Conservation (phyloP, 1,140 invertebrate species). For the Metaphire vulgaris region DNA sequence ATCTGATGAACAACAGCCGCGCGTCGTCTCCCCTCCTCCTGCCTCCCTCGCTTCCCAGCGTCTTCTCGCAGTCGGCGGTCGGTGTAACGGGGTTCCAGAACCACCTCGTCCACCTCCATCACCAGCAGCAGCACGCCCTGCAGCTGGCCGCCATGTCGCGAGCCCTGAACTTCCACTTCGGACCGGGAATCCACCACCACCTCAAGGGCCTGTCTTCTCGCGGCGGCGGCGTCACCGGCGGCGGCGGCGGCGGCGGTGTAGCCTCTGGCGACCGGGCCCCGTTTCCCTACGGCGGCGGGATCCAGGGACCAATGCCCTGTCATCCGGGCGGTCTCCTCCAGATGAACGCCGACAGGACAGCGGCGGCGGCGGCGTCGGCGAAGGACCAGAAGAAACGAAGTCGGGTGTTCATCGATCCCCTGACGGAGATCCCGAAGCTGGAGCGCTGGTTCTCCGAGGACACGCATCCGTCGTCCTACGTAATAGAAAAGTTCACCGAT, state of each 20-base stretch:
- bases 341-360: not conserved
- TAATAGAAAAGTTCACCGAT: conserved; percentile 93
- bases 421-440: conserved; percentile 89
- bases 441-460: conserved; percentile 95
- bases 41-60: too few species aligned
- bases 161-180: not conserved
- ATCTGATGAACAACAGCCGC: not conserved
- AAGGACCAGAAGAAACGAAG: conserved; percentile 76
- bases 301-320: not conserved
- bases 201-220: not conserved
- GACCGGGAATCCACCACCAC: not conserved
- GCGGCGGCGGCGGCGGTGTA: too few species aligned
- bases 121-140: not conserved
- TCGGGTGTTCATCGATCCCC: conserved; percentile 96
- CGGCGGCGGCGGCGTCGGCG: too few species aligned
- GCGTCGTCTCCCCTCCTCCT: not conserved
- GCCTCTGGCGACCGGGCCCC: not conserved
- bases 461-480: conserved; percentile 91
- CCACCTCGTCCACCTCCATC: not conserved
- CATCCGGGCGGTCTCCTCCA: not conserved
- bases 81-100: not conserved
- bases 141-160: not conserved
- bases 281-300: not conserved
- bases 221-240: too few species aligned
- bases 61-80: not conserved